Evolutionary conservation across 2,797 vertebrate genomes (phyloP), one percentile per base, ranked within the genome.

Genomic region (Pangasius krempfi): DNA sequence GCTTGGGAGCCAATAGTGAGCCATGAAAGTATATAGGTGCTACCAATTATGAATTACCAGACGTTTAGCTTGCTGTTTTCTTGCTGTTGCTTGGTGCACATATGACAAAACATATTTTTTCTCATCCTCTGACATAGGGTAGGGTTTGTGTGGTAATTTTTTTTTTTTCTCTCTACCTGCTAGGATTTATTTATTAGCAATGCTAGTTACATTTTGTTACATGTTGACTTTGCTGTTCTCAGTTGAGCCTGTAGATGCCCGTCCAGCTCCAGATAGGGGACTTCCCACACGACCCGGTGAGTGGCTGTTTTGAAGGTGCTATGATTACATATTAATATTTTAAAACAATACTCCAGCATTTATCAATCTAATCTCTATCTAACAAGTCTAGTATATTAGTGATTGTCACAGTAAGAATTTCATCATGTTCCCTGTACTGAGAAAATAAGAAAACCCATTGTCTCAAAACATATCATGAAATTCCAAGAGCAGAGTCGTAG

Each of bases 171-270:
- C 6, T 54, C 76, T 54, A 3, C 8, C 16, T 82, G 79, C 5
- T 60, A 62, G 79, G 5, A 37, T 25, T 62, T 60, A 62, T 12
- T 50, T 20, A 22, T 22, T 84, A 52, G 27, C 44, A 50, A 22
- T 68, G 14, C n/a, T 70, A 8, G n/a, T 44, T 44, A 44, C 7
- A 44, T 44, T 44, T 44, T 44, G n/a, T 72, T 30, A 3, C 14
- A 68, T 81, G 80, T 73, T 54, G 7, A 52, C 72, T 82, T 62
- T 37, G 64, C 47, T 75, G 44, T 84, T 60, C 91, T 93, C 93
- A 99, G 98, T 99, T 89, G 98, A 99, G 92, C 98, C 98, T 0
- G 98, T 99, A 70, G 98, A 99, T 89, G 98, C 97, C 90, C 98
- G 98, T 91, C 98, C 98, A 75, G 95, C 96, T 92, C 97, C 98